A percentile compares a stretch with the other conserved stretches of the same genome.
These are phyloP conservation scores for Geotrupes spiniger DNA, from an alignment of 2,888 invertebrate species.

Conservation along the genomic window DNA sequence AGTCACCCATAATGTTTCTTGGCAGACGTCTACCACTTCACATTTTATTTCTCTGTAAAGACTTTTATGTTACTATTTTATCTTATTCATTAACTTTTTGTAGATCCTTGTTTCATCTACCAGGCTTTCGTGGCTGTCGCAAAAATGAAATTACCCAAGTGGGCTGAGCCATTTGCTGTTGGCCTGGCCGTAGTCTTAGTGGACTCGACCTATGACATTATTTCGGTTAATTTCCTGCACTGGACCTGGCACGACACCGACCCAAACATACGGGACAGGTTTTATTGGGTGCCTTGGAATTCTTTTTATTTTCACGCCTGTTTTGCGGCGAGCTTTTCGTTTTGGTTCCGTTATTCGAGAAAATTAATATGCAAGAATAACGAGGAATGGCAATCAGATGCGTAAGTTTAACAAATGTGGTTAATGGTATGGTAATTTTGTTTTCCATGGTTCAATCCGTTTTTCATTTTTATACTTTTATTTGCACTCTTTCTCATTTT, in stretches of 20 bases:
- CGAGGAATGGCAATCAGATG: conserved; percentile 59
- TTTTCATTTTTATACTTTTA: too few relatives aligned
- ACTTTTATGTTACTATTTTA: conserved; percentile 1
- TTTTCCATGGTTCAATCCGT: too few relatives aligned
- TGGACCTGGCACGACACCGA: conserved; percentile 84
- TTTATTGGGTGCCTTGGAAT: conserved; percentile 82
- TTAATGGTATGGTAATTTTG: not conserved
- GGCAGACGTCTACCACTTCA: conserved; percentile 71
- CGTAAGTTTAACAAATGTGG: conserved; percentile 51
- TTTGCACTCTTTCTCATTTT: too few relatives aligned
- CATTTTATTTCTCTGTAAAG: conserved; percentile 66
- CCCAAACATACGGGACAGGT: conserved; percentile 67
- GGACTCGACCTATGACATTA: conserved; percentile 78
- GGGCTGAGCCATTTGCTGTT: conserved; percentile 64
- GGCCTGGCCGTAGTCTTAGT: conserved; percentile 69
- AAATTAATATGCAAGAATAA: conserved; percentile 54
- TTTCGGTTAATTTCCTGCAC: conserved; percentile 73
- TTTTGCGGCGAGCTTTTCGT: conserved; percentile 70
- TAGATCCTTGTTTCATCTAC: conserved; percentile 63
- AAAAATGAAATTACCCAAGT: conserved; percentile 55
- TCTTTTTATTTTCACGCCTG: conserved; percentile 79
- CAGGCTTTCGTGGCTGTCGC: conserved; percentile 59
- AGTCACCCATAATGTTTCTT: conserved; percentile 68
- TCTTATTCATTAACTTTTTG: conserved; percentile 24
- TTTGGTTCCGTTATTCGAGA: conserved; percentile 62